Percentiles rank a stretch among this genome's conserved stretches.
Evolutionary conservation across 92 coral and sea anemone species (phyloP).

Genomic region (Scolanthus callimorphus): DNA sequence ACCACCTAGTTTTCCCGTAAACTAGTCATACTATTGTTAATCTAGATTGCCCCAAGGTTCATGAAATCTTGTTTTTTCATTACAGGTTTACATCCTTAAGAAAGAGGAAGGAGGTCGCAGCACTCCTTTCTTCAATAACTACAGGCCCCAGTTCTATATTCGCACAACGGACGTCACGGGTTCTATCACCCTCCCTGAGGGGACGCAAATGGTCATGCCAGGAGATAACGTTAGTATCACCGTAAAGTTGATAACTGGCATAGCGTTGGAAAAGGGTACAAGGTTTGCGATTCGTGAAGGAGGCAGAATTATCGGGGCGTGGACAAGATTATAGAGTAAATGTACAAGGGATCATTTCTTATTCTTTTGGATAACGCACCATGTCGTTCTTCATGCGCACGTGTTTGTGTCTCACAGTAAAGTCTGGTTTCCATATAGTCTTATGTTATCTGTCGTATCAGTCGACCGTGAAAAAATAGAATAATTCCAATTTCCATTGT

Average conservation of each 20-base stretch:
- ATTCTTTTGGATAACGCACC: no score
- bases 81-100: slow-evolving; percentile 1
- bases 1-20: no score
- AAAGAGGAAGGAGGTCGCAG: slow-evolving; percentile 33
- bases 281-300: slow-evolving; percentile 6
- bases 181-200: neutral
- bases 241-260: neutral
- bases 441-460: no score
- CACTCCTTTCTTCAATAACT: slow-evolving; percentile 11
- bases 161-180: slow-evolving; percentile 28
- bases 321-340: no score
- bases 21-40: no score
- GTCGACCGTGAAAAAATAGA: no score
- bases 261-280: slow-evolving; percentile 3
- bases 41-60: no score
- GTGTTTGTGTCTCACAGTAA: no score
- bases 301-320: neutral
- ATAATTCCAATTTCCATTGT: no score
- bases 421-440: no score
- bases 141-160: slow-evolving; percentile 24
- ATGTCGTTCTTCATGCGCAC: no score
- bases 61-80: neutral
- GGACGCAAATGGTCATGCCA: slow-evolving; percentile 15
- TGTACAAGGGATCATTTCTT: no score
- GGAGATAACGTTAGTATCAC: slow-evolving; percentile 2